Conservation (phyloP, 2,797 vertebrate genomes). For the Acestrorhynchus altus region DNA sequence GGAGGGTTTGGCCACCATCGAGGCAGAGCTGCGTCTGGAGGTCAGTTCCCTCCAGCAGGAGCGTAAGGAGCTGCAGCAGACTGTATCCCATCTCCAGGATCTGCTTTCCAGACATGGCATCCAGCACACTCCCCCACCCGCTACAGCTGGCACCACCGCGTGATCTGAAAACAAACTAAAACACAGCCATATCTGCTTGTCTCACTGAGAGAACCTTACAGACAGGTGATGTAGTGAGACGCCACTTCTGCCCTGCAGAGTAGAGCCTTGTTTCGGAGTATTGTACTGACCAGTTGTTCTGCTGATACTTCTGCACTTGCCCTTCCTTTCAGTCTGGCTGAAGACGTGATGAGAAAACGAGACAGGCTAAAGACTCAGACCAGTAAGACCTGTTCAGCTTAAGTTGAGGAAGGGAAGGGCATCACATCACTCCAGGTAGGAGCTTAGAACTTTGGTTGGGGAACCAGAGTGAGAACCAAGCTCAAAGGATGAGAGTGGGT, state of each 20-base stretch:
- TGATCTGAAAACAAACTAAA: not conserved
- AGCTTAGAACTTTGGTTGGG: not conserved
- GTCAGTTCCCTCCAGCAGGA: constrained; percentile 84
- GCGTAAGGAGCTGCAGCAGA: constrained; percentile 78
- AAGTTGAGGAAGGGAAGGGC: not conserved
- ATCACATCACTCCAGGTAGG: not conserved
- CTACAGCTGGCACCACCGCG: not conserved
- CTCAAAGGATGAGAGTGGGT: not conserved
- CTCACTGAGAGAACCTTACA: not conserved
- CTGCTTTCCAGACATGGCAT: constrained; percentile 64
- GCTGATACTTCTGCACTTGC: not conserved
- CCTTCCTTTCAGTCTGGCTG: not conserved
- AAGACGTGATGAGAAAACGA: not conserved
- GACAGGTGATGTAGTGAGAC: not conserved
- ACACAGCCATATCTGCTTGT: not conserved
- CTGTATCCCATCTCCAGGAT: constrained; percentile 75
- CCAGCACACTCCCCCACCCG: constrained; percentile 4
- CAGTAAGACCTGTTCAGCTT: not conserved
- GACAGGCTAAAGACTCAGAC: not conserved
- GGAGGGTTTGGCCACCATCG: constrained; percentile 80
- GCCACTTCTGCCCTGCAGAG: not conserved
- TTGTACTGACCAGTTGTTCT: not conserved
- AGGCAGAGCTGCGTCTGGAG: constrained; percentile 77
- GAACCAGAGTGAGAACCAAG: not conserved
- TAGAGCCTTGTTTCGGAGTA: not conserved